Evolutionary conservation across 2,113 vertebrate genomes (phyloP), one percentile per base, ranked within the genome.

Genomic region (Phainopepla nitens): DNA sequence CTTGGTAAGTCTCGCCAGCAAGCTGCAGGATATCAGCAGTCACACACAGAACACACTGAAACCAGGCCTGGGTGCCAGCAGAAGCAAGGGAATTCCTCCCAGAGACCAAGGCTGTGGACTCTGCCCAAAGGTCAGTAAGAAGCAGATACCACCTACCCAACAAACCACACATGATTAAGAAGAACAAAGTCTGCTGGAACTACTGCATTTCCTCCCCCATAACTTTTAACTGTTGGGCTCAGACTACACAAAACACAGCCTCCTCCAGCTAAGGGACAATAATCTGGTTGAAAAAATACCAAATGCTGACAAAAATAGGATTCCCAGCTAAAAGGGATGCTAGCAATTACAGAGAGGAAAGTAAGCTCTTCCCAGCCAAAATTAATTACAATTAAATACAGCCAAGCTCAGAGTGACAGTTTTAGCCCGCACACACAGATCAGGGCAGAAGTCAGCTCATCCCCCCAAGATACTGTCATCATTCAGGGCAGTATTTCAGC

Each of bases 1-100:
- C 51, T 77, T 41, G 3, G 3, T 0, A 0, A 33, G 47, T n/a
- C 82, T 78, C 0, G 3, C 44, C 88, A 78, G 51, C 1, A 18
- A 78, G 7, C 49, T 72, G 64, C n/a, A 42, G 51, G 79, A 19
- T 71, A 79, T 60, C 88, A 69, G 72, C 44, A 86, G 35, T 7
- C 0, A 0, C 9, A 36, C 45, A 76, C 8, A 49, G 41, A 79
- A 15, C 33, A 35, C 72, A 54, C 49, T 36, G 87, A 71, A 93
- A 93, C 20, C 25, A n/a, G 20, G 60, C 33, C 47, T n/a, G 36
- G 49, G 61, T 68, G 77, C 86, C 91, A 84, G 23, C 17, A 54
- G 51, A 86, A 94, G 23, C 72, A 68, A 87, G 28, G 27, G 44
- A 87, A 87, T 68, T 76, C 31, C 51, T 92, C 33, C 51, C 72